Evolutionary conservation across 2,888 invertebrate genomes (phyloP), one percentile per base, ranked within the genome.

Genomic region (Criorhina ranunculi): DNA sequence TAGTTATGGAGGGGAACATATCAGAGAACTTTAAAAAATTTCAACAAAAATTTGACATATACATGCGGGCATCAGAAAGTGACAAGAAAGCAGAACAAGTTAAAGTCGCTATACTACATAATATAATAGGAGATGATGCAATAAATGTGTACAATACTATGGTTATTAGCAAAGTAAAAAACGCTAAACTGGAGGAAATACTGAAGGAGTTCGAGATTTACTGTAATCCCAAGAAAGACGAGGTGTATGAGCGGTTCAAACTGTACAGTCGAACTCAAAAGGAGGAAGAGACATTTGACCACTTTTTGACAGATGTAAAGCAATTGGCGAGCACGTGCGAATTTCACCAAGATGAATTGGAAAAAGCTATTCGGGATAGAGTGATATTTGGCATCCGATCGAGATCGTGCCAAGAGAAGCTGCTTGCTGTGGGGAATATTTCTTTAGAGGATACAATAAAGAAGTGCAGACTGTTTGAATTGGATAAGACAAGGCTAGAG

Each of bases 191-290:
- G 3, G 1, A 42, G 8, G 12, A n/a, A 42, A 42, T 42, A 42
- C 5, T 42, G 6, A 15, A 42, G 15, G 42, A 42, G 8, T 53
- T 67, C 24, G 19, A 57, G 24, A 31, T 9, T 8, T 70, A 70
- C 11, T 70, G 70, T 15, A 70, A 70, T 46, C 49, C 55, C 4
- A 69, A 70, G 35, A 69, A 57, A 53, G 59, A 70, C 31, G 29
- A 57, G 31, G 59, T 70, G 24, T 24, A 24, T 24, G 24, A 24
- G 24, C 24, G 24, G 9, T 55, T 44, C 33, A 69, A 69, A 33
- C 33, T 69, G 19, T 69, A 69, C 33, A 24, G 24, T 4, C 1
- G 24, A 55, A 46, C n/a, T 37, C 57, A 59, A 12, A 70, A 59
- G 29, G 70, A 70, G 44, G 67, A 44, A 44, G 31, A 44, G 12